phyloP scores from a whole-genome alignment of 2,797 vertebrate species.

The Gobionotothen gibberifrons region DNA sequence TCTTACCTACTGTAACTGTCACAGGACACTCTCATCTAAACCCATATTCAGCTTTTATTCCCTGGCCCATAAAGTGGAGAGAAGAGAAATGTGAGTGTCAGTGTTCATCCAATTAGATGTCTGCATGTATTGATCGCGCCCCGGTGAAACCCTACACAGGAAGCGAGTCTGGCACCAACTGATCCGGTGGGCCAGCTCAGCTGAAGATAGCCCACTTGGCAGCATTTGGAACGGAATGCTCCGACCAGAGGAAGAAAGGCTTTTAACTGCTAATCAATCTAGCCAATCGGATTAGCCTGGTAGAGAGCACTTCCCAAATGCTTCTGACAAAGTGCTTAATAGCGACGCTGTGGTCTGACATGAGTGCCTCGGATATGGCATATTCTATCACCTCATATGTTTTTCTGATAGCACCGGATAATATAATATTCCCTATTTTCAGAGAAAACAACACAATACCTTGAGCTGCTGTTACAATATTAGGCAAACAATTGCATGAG shows the following conservation, averaged over 20 bases:
- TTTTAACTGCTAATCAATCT: conserved; percentile 85
- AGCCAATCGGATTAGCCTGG: conserved; percentile 79
- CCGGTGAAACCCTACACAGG: conserved; percentile 81
- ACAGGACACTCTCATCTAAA: conserved; percentile 56
- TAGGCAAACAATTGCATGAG: conserved; percentile 60
- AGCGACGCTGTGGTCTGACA: conserved; percentile 75
- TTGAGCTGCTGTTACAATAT: conserved; percentile 51
- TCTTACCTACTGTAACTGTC: conserved; percentile 54
- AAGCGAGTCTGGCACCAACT: conserved; percentile 78
- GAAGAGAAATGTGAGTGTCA: conserved; percentile 77
- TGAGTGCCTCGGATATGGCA: conserved; percentile 74
- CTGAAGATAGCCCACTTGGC: conserved; percentile 72
- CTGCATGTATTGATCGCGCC: conserved; percentile 77
- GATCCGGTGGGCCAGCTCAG: conserved; percentile 64
- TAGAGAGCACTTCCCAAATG: conserved; percentile 80
- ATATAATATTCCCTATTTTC: conserved; percentile 50
- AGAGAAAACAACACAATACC: conserved; percentile 52
- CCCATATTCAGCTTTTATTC: conserved; percentile 67
- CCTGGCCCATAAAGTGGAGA: conserved; percentile 67
- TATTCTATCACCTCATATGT: conserved; percentile 69
- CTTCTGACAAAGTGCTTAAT: conserved; percentile 82
- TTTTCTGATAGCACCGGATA: conserved; percentile 63
- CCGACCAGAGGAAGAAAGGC: conserved; percentile 78
- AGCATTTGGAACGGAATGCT: conserved; percentile 74
- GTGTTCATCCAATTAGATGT: conserved; percentile 80